Evolutionary conservation across 2,113 vertebrate genomes (phyloP), one percentile per base, ranked within the genome.

Genomic region (Monarcha castaneiventris): DNA sequence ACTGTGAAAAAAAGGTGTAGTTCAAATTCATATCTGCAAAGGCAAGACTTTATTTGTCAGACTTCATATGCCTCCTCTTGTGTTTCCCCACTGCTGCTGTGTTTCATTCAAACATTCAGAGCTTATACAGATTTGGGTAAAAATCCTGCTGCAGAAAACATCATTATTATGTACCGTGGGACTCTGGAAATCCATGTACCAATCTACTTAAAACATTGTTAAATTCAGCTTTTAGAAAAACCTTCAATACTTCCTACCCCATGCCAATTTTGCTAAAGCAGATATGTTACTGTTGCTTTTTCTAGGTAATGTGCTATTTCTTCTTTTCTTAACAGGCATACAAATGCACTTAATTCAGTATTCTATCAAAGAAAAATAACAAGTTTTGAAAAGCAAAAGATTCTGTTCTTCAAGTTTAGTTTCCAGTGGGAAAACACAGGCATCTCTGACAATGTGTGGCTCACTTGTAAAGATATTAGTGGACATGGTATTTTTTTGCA

Each of bases 161-260:
- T 84, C 33, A 72, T 91, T 89, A 84, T 90, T 92, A 76, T 82
- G 37, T 91, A 75, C 62, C 18, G 23, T 8, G 51, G 84, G 62
- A 87, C 66, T 61, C 52, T 56, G 64, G 37, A 94, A 94, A 92
- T 89, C 73, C 69, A 39, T 72, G 74, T 79, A 91, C 61, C 61
- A 89, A 82, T 91, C 32, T 89, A 73, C 51, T 91, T 83, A 89
- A 93, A 93, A 81, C 19, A 37, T 13, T 64, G 61, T 64, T 72
- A 89, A 94, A 94, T 84, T 84, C 69, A 79, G 69, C 49, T 91
- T 93, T 95, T 82, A 93, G 66, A 87, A 91, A 92, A 91, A 15
- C 29, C 26, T 81, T 89, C 84, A 72, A 21, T 84, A 61, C 66
- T 76, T 93, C 62, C 58, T 33, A 89, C 67, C 39, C n/a, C 41